Percentiles rank a stretch among this genome's conserved stretches.
These are phyloP conservation scores for Cottoperca gobio DNA, from an alignment of 2,797 vertebrate genomes.

Conservation along the genomic window DNA sequence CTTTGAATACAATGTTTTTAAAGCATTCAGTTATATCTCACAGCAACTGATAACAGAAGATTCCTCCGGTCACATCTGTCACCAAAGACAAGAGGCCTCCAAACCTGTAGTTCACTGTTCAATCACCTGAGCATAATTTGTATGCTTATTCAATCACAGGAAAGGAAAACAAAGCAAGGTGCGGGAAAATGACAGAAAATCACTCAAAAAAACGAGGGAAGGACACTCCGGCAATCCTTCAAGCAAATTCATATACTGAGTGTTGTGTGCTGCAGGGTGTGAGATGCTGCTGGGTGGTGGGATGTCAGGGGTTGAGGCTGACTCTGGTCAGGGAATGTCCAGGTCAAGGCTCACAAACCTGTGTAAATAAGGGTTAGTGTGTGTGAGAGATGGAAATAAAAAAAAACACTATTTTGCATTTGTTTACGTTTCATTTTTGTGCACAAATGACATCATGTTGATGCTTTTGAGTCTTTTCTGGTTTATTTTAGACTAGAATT, in stretches of 20 bases:
- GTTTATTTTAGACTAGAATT: slow-evolving; percentile 36
- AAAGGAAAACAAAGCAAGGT: slow-evolving; percentile 68
- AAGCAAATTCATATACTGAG: slow-evolving; percentile 35
- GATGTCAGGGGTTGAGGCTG: slow-evolving; percentile 17
- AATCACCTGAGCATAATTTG: slow-evolving; percentile 66
- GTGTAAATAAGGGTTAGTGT: neutral
- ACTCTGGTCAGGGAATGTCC: slow-evolving; percentile 7
- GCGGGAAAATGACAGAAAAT: slow-evolving; percentile 61
- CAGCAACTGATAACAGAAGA: slow-evolving; percentile 27
- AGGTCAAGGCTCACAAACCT: neutral
- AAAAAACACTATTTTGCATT: neutral
- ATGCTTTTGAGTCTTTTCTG: slow-evolving; percentile 21
- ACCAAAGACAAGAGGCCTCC: slow-evolving; percentile 55
- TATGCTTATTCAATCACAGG: slow-evolving; percentile 63
- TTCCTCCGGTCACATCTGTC: slow-evolving; percentile 53
- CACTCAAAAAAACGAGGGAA: slow-evolving; percentile 48
- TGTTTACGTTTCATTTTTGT: neutral
- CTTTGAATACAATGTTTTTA: slow-evolving; percentile 12
- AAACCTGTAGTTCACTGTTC: slow-evolving; percentile 54
- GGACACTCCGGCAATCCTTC: slow-evolving; percentile 43
- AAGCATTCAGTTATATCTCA: slow-evolving; percentile 29
- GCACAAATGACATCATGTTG: neutral
- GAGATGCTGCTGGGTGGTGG: slow-evolving; percentile 6
- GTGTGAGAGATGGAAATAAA: neutral
- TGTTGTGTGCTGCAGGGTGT: slow-evolving; percentile 37